phyloP scores from a whole-genome alignment of 1,140 invertebrate species.

The Pogonognathellus flavescens region DNA sequence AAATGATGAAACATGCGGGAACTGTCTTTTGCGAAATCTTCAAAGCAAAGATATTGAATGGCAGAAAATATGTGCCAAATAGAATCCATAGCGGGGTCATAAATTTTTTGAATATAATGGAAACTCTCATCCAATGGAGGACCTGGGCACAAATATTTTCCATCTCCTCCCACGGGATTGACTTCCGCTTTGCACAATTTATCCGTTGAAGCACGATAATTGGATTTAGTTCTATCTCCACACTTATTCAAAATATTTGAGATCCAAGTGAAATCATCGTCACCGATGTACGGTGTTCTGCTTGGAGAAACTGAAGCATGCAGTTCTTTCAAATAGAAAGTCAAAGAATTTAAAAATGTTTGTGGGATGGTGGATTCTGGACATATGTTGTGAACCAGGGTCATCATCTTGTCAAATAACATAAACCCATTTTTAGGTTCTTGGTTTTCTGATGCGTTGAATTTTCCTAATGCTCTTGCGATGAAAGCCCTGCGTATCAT shows the following conservation, averaged over 20 bases:
- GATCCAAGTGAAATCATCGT: not conserved
- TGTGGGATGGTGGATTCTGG: not conserved
- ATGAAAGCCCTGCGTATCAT: not conserved
- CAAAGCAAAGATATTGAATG: not conserved
- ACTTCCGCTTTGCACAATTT: not conserved
- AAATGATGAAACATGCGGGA: constrained; percentile 4
- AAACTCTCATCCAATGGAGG: not conserved
- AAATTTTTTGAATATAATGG: constrained; percentile 18
- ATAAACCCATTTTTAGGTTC: constrained; percentile 11
- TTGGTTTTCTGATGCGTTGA: not conserved
- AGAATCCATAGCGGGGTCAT: not conserved
- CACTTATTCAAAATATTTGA: not conserved
- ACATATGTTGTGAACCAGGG: not conserved
- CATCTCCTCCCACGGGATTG: not conserved
- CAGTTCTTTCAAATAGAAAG: not conserved
- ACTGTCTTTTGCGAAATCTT: not conserved
- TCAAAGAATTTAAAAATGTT: not conserved
- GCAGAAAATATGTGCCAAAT: constrained; percentile 5
- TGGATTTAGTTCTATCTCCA: not conserved
- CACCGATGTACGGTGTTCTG: not conserved
- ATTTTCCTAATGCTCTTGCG: not conserved
- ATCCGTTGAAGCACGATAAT: not conserved
- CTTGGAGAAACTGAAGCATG: not conserved
- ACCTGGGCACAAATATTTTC: not conserved
- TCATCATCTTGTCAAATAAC: not conserved